Percentiles rank a stretch among this genome's conserved stretches.
These are phyloP conservation scores for Plebejus argus DNA, from an alignment of 2,888 invertebrate species.

Conservation along the genomic window DNA sequence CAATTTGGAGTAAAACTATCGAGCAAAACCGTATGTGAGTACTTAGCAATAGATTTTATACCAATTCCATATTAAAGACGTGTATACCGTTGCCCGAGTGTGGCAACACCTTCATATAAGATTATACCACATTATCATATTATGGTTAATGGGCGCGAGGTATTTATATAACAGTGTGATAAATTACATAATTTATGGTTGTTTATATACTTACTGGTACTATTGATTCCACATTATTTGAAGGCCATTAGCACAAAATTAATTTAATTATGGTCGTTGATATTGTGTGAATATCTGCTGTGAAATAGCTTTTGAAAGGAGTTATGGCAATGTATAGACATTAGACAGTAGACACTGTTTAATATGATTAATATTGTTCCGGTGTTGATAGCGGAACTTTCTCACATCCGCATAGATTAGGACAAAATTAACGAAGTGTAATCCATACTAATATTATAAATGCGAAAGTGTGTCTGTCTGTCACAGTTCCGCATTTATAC, in stretches of 20 bases:
- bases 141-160: neutral
- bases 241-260: neutral
- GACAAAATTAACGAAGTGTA: too few relatives aligned
- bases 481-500: too few relatives aligned
- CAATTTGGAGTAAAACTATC: too few relatives aligned
- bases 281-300: neutral
- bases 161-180: slow-evolving; percentile 17
- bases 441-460: too few relatives aligned
- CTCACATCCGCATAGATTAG: neutral
- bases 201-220: neutral
- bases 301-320: neutral
- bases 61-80: too few relatives aligned
- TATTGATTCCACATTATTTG: neutral
- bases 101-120: slow-evolving; percentile 4
- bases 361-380: neutral
- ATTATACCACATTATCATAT: slow-evolving; percentile 1
- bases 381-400: neutral
- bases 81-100: neutral
- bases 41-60: too few relatives aligned
- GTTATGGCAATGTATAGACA: neutral
- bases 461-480: too few relatives aligned
- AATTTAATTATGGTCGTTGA: neutral
- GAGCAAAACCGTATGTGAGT: too few relatives aligned
- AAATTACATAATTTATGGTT: slow-evolving; percentile 24
- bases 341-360: too few relatives aligned